These are phyloP conservation scores for Stratiolaelaps scimitus DNA, from an alignment of 1,140 invertebrate genomes.

Conservation along the genomic window DNA sequence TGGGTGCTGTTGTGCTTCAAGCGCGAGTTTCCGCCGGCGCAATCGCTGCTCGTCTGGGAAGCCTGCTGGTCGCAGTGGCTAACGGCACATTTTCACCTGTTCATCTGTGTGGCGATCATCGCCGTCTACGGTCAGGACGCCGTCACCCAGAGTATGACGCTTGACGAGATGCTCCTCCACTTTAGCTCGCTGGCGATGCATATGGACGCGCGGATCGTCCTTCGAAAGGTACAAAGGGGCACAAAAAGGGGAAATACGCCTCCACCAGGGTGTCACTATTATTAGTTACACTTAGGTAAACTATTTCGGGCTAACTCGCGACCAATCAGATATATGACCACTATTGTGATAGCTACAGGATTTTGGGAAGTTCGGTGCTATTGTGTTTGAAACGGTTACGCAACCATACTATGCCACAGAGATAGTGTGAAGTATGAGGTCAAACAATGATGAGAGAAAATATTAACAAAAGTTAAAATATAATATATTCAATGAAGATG, in stretches of 20 bases:
- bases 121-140: conserved; percentile 76
- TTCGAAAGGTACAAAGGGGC: conserved; percentile 60
- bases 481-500: too few relatives aligned
- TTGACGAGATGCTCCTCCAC: conserved; percentile 83
- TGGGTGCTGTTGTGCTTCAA: conserved; percentile 83
- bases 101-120: conserved; percentile 76
- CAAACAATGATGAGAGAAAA: too few relatives aligned
- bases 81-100: conserved; percentile 82
- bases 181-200: conserved; percentile 90
- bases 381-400: too few relatives aligned
- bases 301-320: not conserved
- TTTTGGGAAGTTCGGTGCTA: too few relatives aligned
- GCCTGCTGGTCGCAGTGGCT: conserved; percentile 86
- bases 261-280: not conserved
- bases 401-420: too few relatives aligned
- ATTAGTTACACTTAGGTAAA: not conserved
- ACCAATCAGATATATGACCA: not conserved
- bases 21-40: conserved; percentile 70
- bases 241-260: conserved; percentile 18
- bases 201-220: conserved; percentile 79
- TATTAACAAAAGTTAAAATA: too few relatives aligned
- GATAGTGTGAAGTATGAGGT: too few relatives aligned
- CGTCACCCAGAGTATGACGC: conserved; percentile 68
- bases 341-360: too few relatives aligned
- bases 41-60: conserved; percentile 80